Base-by-base conservation (phyloP, 2,888 invertebrate species). In the Tubulanus polymorphus region DNA sequence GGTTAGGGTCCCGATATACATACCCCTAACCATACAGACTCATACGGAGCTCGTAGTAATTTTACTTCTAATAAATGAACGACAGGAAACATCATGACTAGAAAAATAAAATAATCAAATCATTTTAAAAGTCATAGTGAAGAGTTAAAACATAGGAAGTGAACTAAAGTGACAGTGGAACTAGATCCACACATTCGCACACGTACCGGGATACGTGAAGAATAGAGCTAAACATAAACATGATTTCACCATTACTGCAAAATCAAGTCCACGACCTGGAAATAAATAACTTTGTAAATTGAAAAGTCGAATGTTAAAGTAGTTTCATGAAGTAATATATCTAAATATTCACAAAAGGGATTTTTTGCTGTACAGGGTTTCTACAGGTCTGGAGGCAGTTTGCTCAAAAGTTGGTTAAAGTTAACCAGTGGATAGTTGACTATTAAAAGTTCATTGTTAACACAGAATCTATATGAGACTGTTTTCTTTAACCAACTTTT, bases 151-250 rank as follows among this genome's bases (percentile, higher is more conserved):
- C 20, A 29, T 28, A 3, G 27, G 8, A 47, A 20, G 15, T 46
- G 8, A 47, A 20, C 12, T 46, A 46, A 37, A 27, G 20, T 28
- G 32, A 30, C 20, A 15, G 3, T 25, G 37, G 27, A 15, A 48
- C 18, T 5, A 48, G 18, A 49, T 20, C 27, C n/a, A n/a, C 5
- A 20, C n/a, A 50, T 30, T 28, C 15, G n/a, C 10, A 28, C 20
- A 67, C 74, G 68, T 68, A 74, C 80, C 74, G 52, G 81, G 80
- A 67, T 80, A 81, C 48, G 81, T 81, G 65, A 79, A 79, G 65
- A 80, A 81, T 26, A 81, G 65, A 1, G 79, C 76, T n/a, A 80
- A 53, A 57, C 80, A 80, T 8, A 81, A 68, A 57, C 77, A 80
- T 26, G 73, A 68, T 59, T 80, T 81, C n/a, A 81, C 81, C 20